A percentile compares a stretch with the other conserved stretches of the same genome.
These are phyloP conservation scores for Antheraea pernyi DNA, from an alignment of 1,140 invertebrate species.

Conservation along the genomic window DNA sequence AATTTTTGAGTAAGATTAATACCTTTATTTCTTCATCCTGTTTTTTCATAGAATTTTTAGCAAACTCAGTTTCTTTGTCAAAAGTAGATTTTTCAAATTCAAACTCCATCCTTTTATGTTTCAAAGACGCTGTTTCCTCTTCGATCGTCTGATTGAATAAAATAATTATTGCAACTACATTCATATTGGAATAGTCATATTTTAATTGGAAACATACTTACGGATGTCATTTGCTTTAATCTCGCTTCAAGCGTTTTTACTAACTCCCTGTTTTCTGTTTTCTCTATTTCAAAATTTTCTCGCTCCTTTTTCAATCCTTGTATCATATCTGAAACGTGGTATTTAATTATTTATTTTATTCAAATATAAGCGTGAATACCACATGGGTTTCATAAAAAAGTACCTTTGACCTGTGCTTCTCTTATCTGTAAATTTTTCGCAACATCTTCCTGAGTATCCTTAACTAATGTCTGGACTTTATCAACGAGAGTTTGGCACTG, in stretches of 20 bases:
- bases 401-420: slow-evolving; percentile 57
- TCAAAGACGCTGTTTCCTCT: slow-evolving; percentile 61
- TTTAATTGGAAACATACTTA: slow-evolving; percentile 22
- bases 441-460: slow-evolving; percentile 42
- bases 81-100: slow-evolving; percentile 73
- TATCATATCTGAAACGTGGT: slow-evolving; percentile 51
- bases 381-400: neutral
- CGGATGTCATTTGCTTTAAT: slow-evolving; percentile 67
- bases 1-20: neutral
- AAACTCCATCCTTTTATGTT: slow-evolving; percentile 73
- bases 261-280: slow-evolving; percentile 54
- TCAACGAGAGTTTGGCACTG: slow-evolving; percentile 48
- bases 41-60: slow-evolving; percentile 69
- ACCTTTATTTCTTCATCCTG: slow-evolving; percentile 73
- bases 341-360: neutral
- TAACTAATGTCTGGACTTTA: slow-evolving; percentile 43
- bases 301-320: slow-evolving; percentile 59
- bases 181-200: neutral
- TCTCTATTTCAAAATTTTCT: slow-evolving; percentile 64
- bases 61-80: slow-evolving; percentile 71
- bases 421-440: slow-evolving; percentile 52
- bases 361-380: neutral
- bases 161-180: neutral
- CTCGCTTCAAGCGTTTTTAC: slow-evolving; percentile 61
- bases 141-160: slow-evolving; percentile 58